These are phyloP conservation scores for Odontesthes bonariensis DNA, from an alignment of 2,113 vertebrate species.

Conservation along the genomic window DNA sequence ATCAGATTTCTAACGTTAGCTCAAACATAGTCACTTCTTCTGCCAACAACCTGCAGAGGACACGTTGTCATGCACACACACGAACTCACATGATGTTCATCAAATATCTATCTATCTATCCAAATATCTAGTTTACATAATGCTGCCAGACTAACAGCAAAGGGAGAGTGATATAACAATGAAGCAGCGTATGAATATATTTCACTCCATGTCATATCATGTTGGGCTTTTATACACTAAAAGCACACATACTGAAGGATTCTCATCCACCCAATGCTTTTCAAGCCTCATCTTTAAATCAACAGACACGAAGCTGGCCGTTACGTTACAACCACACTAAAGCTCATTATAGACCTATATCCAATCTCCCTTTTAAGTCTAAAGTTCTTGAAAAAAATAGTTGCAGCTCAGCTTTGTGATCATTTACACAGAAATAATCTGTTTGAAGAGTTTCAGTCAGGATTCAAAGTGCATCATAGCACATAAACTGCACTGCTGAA, in stretches of 20 bases:
- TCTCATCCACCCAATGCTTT: slow-evolving; percentile 27
- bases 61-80: background rate
- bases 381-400: too few relatives aligned
- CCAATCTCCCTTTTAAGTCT: too few relatives aligned
- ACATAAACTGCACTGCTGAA: too few relatives aligned
- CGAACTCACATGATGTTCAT: background rate
- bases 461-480: too few relatives aligned
- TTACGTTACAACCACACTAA: slow-evolving; percentile 30
- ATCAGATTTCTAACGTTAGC: background rate
- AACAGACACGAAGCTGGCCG: slow-evolving; percentile 45
- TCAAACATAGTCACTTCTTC: background rate
- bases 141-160: slow-evolving; percentile 16
- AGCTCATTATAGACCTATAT: too few relatives aligned
- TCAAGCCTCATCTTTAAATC: slow-evolving; percentile 38
- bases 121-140: slow-evolving; percentile 36
- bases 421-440: too few relatives aligned
- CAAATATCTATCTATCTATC: too few relatives aligned
- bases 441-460: too few relatives aligned
- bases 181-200: slow-evolving; percentile 48
- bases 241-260: slow-evolving; percentile 33
- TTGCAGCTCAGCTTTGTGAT: too few relatives aligned
- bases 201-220: slow-evolving; percentile 41
- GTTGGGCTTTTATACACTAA: slow-evolving; percentile 43
- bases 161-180: slow-evolving; percentile 45
- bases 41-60: background rate